phyloP scores from a whole-genome alignment of 2,113 vertebrate genomes.

The Gasterosteus nipponicus region DNA sequence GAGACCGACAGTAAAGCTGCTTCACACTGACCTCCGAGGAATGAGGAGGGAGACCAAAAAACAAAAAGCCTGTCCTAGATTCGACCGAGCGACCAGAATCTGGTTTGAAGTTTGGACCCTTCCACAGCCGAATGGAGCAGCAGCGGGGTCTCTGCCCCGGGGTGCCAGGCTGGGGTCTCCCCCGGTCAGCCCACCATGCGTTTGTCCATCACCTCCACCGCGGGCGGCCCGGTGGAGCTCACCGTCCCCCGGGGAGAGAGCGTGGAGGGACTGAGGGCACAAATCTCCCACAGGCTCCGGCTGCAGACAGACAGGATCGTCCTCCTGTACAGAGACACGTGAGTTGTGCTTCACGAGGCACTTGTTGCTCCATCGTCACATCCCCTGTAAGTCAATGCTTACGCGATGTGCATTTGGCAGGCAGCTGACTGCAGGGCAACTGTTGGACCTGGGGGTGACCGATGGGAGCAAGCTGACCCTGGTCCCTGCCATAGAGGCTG shows the following conservation, averaged over 20 bases:
- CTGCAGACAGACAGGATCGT: slow-evolving; percentile 87
- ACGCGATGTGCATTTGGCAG: slow-evolving; percentile 65
- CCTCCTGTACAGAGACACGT: slow-evolving; percentile 89
- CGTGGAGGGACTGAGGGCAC: slow-evolving; percentile 86
- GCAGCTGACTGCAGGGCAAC: slow-evolving; percentile 87
- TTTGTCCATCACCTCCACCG: slow-evolving; percentile 86
- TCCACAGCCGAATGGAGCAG: slow-evolving; percentile 45
- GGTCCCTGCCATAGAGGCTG: slow-evolving; percentile 90
- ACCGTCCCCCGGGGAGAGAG: slow-evolving; percentile 86
- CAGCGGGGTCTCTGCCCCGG: slow-evolving; percentile 19
- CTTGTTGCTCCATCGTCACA: neutral
- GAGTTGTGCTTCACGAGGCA: slow-evolving; percentile 49
- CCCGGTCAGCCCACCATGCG: slow-evolving; percentile 80
- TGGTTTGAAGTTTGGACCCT: neutral
- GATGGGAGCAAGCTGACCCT: slow-evolving; percentile 93
- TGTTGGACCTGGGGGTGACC: slow-evolving; percentile 87
- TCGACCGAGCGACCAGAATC: neutral
- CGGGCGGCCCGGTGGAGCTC: slow-evolving; percentile 88
- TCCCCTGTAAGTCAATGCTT: neutral
- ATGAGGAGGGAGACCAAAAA: neutral
- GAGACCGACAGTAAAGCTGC: neutral
- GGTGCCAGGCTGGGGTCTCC: slow-evolving; percentile 49
- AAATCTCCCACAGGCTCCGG: slow-evolving; percentile 85
- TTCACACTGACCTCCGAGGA: neutral
- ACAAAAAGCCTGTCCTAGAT: neutral